These are phyloP conservation scores for Xestoiulus laeticollis DNA, from an alignment of 2,888 invertebrate genomes.

Conservation along the genomic window DNA sequence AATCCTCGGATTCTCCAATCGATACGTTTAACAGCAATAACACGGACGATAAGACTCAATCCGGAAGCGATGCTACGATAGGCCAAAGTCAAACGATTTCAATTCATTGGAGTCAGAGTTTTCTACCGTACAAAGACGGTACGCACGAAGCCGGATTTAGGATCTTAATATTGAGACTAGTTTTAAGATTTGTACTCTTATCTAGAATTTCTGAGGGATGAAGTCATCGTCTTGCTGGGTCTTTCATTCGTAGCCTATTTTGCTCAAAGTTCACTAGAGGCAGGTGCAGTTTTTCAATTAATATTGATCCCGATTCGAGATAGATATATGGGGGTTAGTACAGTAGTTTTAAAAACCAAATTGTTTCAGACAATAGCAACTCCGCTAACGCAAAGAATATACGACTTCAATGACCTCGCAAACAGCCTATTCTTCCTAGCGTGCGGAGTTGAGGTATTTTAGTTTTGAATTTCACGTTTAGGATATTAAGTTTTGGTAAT, in stretches of 20 bases:
- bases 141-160: not conserved
- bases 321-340: no score
- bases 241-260: slow-evolving; percentile 65
- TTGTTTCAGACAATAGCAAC: slow-evolving; percentile 53
- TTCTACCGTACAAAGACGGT: not conserved
- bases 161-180: not conserved
- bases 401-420: slow-evolving; percentile 44
- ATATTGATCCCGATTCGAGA: not conserved
- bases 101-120: not conserved
- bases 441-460: slow-evolving; percentile 49
- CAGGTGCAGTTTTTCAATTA: slow-evolving; percentile 57
- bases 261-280: slow-evolving; percentile 65
- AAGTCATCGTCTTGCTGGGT: slow-evolving; percentile 63
- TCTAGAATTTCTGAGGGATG: slow-evolving; percentile 65
- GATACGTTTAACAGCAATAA: not conserved
- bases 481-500: not conserved
- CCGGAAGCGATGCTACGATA: not conserved
- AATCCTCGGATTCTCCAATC: not conserved
- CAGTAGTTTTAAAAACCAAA: no score
- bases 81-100: not conserved
- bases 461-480: not conserved
- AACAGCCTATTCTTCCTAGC: slow-evolving; percentile 50
- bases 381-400: slow-evolving; percentile 47
- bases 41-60: not conserved
- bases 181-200: not conserved